Evolutionary conservation across 2,888 invertebrate genomes (phyloP), one percentile per base, ranked within the genome.

Genomic region (Tridacna crocea): DNA sequence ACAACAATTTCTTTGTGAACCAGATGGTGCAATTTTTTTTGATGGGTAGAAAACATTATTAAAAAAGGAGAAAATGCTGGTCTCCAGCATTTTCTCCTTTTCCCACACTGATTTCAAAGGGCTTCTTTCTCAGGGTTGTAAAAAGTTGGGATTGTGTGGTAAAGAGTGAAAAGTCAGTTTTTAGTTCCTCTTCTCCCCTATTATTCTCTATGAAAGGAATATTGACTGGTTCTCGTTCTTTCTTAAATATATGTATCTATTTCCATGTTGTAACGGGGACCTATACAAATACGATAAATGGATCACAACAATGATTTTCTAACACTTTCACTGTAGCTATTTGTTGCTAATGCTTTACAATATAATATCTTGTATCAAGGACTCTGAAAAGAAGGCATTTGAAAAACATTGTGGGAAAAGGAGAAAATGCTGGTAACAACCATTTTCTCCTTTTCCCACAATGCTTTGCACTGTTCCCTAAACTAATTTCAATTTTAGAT

Each of bases 221-320:
- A 70, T 70, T 70, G 70, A 70, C 70, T 51, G 51, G 15, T 4
- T 51, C 70, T 51, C 48, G 26, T 51, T 51, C 51, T 70, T 17
- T 70, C 70, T 26, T 26, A 70, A 70, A 51, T 70, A 51, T 66
- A 66, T 66, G 27, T 66, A 66, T 66, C 66, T 66, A 66, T 66
- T 66, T 66, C 66, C 66, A 66, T 66, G 46, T 66, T 46, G 46
- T 66, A 46, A 66, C 36, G n/a, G 36, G 66, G 13, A 36, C 66
- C 36, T 46, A 66, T 66, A 46, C 66, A 66, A 66, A 66, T 46
- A 66, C 36, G 46, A 4, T 27, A 36, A 36, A 66, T 66, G 66
- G 66, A 66, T 66, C 66, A 36, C 46, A 66, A 46, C 46, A 66
- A 66, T 36, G 66, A 66, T 66, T 66, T 66, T 63, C 46, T 36